Base-by-base conservation (phyloP, 2,888 invertebrate species). In the Cephus rjabovi region DNA sequence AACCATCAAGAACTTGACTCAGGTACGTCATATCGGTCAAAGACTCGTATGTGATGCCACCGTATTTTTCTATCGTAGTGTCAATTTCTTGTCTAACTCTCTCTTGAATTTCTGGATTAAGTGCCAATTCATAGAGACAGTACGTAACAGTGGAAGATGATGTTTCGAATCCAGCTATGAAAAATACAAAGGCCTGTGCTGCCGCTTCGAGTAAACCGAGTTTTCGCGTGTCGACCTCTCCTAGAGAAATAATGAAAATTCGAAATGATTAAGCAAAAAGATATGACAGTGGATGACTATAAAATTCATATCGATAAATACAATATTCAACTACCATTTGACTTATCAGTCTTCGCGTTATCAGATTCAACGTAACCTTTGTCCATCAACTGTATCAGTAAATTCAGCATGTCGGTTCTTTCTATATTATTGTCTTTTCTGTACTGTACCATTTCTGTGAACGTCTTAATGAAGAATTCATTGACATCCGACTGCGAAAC, bases 131-230 rank as follows among this genome's bases (percentile, higher is more conserved):
- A 83, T 93, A 94, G 0, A 93, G 91, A 0, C 93, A 91, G 80
- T 94, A 94, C 80, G 93, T 93, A 4, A 95, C 92, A 0, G 94
- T 93, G 0, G 94, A 93, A 0, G 95, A 94, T 0, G 94, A 94
- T 0, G 95, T 94, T 87, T 94, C 94, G 82, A 95, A 94, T 0
- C 95, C 95, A 23, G 94, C 94, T n/a, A 93, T 89, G 91, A 94
- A 93, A 86, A 94, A 94, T 31, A 94, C 85, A 89, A 94, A 93
- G 0, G 93, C 92, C 79, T 94, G 94, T 0, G 94, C 93, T 0
- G 93, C 93, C 35, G 94, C 91, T 77, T 93, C 92, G 15, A 90
- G 91, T 87, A 93, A 92, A 3, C 92, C 30, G 12, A 70, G 70
- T 31, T 40, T 40, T 15, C 6, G 40, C 15, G 15, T 40, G 15